Evolutionary conservation across 2,113 vertebrate genomes (phyloP), one percentile per base, ranked within the genome.

Genomic region (Hemiscyllium ocellatum): DNA sequence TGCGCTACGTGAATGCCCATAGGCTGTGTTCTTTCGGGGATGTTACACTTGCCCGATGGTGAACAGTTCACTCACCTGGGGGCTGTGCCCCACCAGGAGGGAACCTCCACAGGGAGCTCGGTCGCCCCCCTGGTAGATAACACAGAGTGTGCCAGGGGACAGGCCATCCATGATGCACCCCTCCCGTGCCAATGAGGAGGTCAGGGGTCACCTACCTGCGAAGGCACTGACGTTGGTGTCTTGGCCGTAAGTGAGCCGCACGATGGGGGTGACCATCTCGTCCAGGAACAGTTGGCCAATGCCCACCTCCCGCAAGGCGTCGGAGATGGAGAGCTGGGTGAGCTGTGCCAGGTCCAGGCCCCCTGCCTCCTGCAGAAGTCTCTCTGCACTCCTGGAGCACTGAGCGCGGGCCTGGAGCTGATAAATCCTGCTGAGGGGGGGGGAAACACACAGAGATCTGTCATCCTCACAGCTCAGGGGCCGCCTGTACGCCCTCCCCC

Each of bases 381-480:
- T 97, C 96, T 99, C 98, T 15, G 98, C 97, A 1, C 96, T 99
- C 96, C 98, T 98, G 97, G 99, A 99, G 42, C 98, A 98, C 6
- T 99, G 99, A 26, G 99, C 98, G 0, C 98, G 98, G 95, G 98
- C 98, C 97, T 99, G 99, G 96, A 98, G 99, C 96, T 99, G 98
- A 96, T 99, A 99, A 97, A 99, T 98, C 97, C 99, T 99, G 97
- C 1, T 47, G 26, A 83, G 15, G 42, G 42, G 42, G 15, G 15
- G 42, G 42, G 42, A 13, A 17, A 96, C 95, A 87, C 86, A 0
- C 56, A 94, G 17, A 47, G n/a, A 70, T 12, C 22, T 13, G 47
- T 94, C 69, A 95, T 47, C 42, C 42, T 47, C 1, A 47, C 42
- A 47, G 42, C 42, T 47, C 42, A 47, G 42, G 42, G 42, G 1